phyloP scores from a whole-genome alignment of 2,888 invertebrate genomes.

The Leucophenga maculata region DNA sequence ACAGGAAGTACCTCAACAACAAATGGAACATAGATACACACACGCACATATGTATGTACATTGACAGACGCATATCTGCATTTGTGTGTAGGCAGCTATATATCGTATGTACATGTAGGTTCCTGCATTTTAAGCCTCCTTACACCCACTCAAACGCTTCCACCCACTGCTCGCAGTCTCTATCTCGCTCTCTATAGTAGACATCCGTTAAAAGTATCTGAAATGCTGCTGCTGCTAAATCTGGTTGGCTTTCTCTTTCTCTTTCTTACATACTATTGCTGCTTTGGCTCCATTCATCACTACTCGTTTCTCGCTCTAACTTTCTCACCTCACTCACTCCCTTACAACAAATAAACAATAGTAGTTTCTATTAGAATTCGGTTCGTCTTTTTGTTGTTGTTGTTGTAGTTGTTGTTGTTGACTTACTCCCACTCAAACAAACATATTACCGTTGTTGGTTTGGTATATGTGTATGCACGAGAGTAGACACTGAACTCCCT shows the following conservation, averaged over 20 bases:
- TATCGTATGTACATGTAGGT: not conserved
- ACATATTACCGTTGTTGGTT: constrained; percentile 12
- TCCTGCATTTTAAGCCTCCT: no score
- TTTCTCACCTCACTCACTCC: no score
- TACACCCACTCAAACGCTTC: no score
- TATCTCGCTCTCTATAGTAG: no score
- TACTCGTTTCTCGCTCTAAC: not conserved
- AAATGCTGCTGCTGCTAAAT: no score
- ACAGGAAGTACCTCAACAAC: constrained; percentile 33
- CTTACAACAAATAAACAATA: constrained; percentile 19
- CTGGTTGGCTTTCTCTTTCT: no score
- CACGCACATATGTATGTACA: constrained; percentile 1
- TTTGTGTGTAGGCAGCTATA: not conserved
- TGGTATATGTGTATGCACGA: constrained; percentile 6
- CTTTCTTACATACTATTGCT: not conserved
- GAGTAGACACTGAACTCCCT: constrained; percentile 3
- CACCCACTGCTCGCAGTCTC: no score
- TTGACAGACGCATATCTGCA: not conserved
- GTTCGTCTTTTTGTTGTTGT: not conserved
- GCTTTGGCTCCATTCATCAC: not conserved
- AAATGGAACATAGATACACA: constrained; percentile 49
- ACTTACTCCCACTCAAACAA: constrained; percentile 22
- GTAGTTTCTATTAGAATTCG: constrained; percentile 1
- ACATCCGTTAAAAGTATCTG: no score
- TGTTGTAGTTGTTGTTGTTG: not conserved